Conservation (phyloP, 64 coral and sea anemone genomes). For the Astreopora myriophthalma region DNA sequence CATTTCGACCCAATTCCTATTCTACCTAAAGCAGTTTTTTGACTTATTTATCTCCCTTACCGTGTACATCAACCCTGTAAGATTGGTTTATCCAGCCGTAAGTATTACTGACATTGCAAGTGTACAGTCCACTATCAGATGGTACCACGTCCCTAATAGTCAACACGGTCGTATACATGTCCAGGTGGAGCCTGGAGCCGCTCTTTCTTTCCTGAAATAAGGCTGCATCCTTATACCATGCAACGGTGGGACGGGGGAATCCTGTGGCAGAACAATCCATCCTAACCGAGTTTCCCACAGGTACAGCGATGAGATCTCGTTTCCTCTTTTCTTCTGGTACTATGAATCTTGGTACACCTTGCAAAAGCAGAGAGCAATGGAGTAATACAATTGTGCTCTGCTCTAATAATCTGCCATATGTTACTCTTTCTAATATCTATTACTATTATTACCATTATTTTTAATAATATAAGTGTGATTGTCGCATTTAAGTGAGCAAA, state of each 20-base stretch:
- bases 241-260: slow-evolving; percentile 58
- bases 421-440: no score
- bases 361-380: background rate
- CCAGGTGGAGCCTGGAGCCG: background rate
- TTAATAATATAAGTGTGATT: no score
- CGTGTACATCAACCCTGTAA: slow-evolving; percentile 77
- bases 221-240: slow-evolving; percentile 74
- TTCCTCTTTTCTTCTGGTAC: background rate
- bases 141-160: slow-evolving; percentile 67
- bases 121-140: slow-evolving; percentile 65
- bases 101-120: slow-evolving; percentile 82
- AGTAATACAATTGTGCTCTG: no score
- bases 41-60: slow-evolving; percentile 4
- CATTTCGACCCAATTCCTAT: no score
- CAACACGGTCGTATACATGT: slow-evolving; percentile 42
- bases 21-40: no score
- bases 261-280: slow-evolving; percentile 85
- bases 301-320: slow-evolving; percentile 66
- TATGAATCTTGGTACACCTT: slow-evolving; percentile 62
- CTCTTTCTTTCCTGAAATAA: slow-evolving; percentile 37
- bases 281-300: slow-evolving; percentile 75
- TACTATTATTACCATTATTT: no score
- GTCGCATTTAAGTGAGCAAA: no score
- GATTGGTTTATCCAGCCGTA: slow-evolving; percentile 88
- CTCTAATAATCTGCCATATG: no score